Base-by-base conservation (phyloP, 1,140 invertebrate genomes). In the Apis florea region DNA sequence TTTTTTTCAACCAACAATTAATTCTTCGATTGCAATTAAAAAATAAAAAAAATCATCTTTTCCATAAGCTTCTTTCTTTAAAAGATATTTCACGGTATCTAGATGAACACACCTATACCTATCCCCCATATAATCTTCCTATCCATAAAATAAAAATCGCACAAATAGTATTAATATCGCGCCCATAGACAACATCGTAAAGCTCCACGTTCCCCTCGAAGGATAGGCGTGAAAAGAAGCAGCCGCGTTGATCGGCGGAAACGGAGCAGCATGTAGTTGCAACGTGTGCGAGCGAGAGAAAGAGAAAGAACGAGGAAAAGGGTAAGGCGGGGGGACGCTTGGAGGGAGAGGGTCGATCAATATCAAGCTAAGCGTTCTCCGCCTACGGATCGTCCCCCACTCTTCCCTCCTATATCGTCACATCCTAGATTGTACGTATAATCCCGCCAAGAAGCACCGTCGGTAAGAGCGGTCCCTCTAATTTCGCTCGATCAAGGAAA, bases 351-450 rank as follows among this genome's bases (percentile, higher is more conserved):
- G 84, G 88, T 91, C 90, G 89, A 91, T 91, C 90, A 91, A 91
- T 91, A 91, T 90, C 89, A 83, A 86, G 87, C 89, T 90, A 90
- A 90, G 89, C 90, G 85, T 84, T 88, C 87, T 88, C 84, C 78
- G 76, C 75, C 87, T 83, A 85, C 86, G 69, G 61, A 74, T 68
- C 63, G 49, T n/a, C 47, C 61, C 24, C 69, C 15, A 17, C 59
- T 63, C 61, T 17, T 17, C 31, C 24, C 31, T 10, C 31, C 15
- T 19, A 26, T 24, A 26, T 24, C 58, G 58, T 6, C 71, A 40
- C 61, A 56, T 83, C 53, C 61, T 79, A 49, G 61, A 78, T 68
- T 40, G 81, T 70, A 79, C 66, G 70, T 56, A 71, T 79, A 4
- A 40, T 71, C 40, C 70, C 68, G 24, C 17, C 80, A 53, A 67